Conservation (phyloP, 2,797 vertebrate genomes). For the Arctocebus calabarensis region DNA sequence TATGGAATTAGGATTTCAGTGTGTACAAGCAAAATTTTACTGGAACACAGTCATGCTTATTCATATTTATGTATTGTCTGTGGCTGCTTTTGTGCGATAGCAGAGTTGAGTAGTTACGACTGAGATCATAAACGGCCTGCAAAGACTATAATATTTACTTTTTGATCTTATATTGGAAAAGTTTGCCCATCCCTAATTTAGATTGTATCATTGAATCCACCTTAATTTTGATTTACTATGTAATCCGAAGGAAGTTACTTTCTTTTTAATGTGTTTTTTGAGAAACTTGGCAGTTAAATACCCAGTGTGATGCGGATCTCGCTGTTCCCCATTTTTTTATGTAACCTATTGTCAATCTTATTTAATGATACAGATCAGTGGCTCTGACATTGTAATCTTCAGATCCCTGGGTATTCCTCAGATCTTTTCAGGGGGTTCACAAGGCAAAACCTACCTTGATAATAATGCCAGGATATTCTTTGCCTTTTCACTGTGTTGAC, state of each 20-base stretch:
- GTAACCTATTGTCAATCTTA: neutral
- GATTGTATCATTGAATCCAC: neutral
- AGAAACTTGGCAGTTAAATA: neutral
- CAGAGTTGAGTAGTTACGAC: neutral
- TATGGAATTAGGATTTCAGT: neutral
- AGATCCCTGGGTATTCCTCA: neutral
- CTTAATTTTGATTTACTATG: neutral
- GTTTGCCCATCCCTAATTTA: neutral
- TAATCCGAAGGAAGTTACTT: neutral
- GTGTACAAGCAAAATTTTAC: neutral
- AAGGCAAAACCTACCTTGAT: neutral
- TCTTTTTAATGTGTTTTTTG: neutral
- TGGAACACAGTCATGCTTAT: neutral
- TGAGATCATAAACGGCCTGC: neutral
- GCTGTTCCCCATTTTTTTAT: neutral
- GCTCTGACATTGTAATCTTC: neutral
- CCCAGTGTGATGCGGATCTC: neutral
- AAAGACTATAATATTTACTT: neutral
- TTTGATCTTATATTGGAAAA: neutral
- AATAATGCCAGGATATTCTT: neutral
- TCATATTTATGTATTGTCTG: neutral
- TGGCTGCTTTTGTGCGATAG: neutral
- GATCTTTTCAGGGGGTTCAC: neutral
- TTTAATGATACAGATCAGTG: neutral
- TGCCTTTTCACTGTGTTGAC: neutral